Conservation (phyloP, 2,797 vertebrate genomes). For the Selene dorsalis region DNA sequence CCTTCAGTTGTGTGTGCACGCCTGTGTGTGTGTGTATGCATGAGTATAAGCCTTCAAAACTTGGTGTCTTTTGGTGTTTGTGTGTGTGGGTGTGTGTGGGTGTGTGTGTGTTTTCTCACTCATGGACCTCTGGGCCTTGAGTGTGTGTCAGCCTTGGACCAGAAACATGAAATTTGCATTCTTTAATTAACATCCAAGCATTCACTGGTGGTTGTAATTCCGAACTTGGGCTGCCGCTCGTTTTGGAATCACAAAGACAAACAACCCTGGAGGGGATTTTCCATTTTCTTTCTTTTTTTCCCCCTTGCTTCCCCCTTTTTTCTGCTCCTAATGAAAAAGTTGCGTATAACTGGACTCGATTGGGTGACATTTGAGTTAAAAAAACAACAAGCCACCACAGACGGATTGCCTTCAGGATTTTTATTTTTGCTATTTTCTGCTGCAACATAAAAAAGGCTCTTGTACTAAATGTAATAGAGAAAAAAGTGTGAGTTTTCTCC, state of each 20-base stretch:
- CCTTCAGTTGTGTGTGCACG: slow-evolving; percentile 41
- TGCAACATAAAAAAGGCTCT: slow-evolving; percentile 45
- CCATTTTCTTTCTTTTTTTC: slow-evolving; percentile 14
- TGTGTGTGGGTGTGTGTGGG: background rate
- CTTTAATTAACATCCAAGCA: slow-evolving; percentile 84
- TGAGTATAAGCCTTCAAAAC: slow-evolving; percentile 3
- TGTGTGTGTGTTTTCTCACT: slow-evolving; percentile 41
- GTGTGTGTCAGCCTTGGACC: slow-evolving; percentile 81
- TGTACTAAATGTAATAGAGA: slow-evolving; percentile 32
- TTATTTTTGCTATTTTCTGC: slow-evolving; percentile 39
- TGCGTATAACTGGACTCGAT: slow-evolving; percentile 64
- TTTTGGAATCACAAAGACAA: slow-evolving; percentile 78
- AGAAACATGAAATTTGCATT: slow-evolving; percentile 85
- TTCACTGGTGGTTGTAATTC: slow-evolving; percentile 80
- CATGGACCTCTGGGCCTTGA: slow-evolving; percentile 74
- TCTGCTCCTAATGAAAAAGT: slow-evolving; percentile 54
- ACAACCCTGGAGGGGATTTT: slow-evolving; percentile 72
- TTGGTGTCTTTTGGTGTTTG: slow-evolving; percentile 8
- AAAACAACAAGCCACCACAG: slow-evolving; percentile 37
- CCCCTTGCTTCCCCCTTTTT: background rate
- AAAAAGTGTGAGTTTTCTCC: slow-evolving; percentile 37
- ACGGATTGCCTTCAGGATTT: slow-evolving; percentile 45
- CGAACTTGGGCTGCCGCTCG: slow-evolving; percentile 63
- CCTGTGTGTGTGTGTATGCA: slow-evolving; percentile 14
- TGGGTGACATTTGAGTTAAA: slow-evolving; percentile 70